Conservation (phyloP, 1,140 invertebrate species). For the Saccostrea glomerata region DNA sequence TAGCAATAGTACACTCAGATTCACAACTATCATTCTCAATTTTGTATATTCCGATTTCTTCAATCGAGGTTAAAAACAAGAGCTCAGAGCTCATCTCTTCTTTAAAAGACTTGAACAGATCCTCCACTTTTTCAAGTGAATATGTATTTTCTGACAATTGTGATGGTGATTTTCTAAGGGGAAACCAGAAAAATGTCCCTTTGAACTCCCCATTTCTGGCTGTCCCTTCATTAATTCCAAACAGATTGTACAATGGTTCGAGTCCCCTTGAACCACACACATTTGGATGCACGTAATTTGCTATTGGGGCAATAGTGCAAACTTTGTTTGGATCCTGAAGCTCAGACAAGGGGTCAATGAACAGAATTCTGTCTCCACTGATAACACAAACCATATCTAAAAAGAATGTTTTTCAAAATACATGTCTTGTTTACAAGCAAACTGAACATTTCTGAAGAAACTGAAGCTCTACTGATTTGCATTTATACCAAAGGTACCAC, state of each 20-base stretch:
- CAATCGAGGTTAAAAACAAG: constrained; percentile 63
- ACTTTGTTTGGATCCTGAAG: constrained; percentile 38
- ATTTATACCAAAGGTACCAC: no score
- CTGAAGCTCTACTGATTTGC: no score
- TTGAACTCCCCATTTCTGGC: constrained; percentile 44
- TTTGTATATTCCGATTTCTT: constrained; percentile 40
- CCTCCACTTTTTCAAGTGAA: constrained; percentile 54
- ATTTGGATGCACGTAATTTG: constrained; percentile 20
- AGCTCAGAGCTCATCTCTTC: constrained; percentile 56
- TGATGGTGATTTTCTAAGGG: constrained; percentile 55
- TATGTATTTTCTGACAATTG: constrained; percentile 58
- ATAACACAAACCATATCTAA: constrained; percentile 71
- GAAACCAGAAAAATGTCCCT: constrained; percentile 71
- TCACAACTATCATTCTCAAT: background rate
- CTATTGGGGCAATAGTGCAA: background rate
- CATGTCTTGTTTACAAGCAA: no score
- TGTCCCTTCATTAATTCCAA: constrained; percentile 51
- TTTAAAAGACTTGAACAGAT: constrained; percentile 61
- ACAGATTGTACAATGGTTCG: constrained; percentile 48
- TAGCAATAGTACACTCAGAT: background rate
- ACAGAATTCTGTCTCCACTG: constrained; percentile 66
- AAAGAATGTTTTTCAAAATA: background rate
- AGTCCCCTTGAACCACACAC: constrained; percentile 15
- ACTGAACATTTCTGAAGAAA: no score
- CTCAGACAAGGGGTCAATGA: constrained; percentile 68